Conservation (phyloP, 2,888 invertebrate species). For the Dryobotodes eremita region DNA sequence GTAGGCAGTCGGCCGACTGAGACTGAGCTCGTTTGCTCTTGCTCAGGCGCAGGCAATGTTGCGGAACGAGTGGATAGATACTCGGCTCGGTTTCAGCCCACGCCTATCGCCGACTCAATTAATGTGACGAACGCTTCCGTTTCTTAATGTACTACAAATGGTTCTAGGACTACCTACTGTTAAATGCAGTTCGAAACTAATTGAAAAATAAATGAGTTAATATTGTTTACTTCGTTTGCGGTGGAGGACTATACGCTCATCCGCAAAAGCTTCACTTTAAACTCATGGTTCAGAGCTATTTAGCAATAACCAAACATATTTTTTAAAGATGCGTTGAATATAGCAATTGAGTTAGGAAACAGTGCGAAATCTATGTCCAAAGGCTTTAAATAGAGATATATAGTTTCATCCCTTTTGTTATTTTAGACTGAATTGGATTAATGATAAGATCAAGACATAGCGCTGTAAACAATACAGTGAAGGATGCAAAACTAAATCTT, state of each 20-base stretch:
- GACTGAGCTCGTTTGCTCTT: slow-evolving; percentile 68
- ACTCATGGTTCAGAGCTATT: neutral
- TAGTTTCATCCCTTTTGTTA: neutral
- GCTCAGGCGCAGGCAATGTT: slow-evolving; percentile 73
- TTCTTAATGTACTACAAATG: slow-evolving; percentile 67
- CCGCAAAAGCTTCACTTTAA: neutral
- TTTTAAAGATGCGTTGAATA: neutral
- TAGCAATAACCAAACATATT: neutral
- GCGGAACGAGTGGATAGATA: slow-evolving; percentile 77
- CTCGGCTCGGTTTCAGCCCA: slow-evolving; percentile 72
- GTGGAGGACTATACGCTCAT: neutral
- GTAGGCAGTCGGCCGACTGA: slow-evolving; percentile 65
- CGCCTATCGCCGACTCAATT: slow-evolving; percentile 80
- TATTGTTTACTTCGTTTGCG: slow-evolving; percentile 16
- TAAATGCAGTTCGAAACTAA: slow-evolving; percentile 27
- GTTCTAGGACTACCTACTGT: slow-evolving; percentile 20
- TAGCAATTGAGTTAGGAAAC: neutral
- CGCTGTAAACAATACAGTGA: no score
- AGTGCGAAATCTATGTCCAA: no score
- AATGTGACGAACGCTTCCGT: slow-evolving; percentile 79
- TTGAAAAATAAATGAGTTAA: slow-evolving; percentile 21
- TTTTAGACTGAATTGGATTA: neutral
- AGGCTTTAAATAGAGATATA: neutral
- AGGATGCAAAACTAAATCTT: no score
- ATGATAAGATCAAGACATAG: no score